Evolutionary conservation across 2,113 vertebrate genomes (phyloP), one percentile per base, ranked within the genome.

Genomic region (Gadus chalcogrammus): DNA sequence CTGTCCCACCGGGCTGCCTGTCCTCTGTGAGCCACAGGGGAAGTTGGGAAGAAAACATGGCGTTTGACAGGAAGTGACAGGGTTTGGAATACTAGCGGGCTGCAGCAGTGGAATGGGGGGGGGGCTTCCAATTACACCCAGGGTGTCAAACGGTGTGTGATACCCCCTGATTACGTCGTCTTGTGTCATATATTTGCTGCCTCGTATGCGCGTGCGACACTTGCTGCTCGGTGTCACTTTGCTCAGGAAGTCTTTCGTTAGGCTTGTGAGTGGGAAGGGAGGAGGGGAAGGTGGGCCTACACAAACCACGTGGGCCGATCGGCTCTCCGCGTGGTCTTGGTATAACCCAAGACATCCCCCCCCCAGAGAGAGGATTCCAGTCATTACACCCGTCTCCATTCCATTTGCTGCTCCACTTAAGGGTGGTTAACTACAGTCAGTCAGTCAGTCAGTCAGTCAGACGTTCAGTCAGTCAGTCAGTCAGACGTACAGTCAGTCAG

Each of bases 131-230:
- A 79, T 84, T 87, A 78, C 84, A 85, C 24, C 3, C 67, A 53
- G 73, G 68, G 72, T 79, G 84, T 77, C 74, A 87, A 84, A 80
- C 79, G 11, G 63, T 83, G 83, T 74, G 76, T 80, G 78, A 84
- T 82, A 52, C 61, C 72, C 78, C 72, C 78, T 17, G 79, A 82
- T 88, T 84, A 85, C 83, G 79, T 79, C 3, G 75, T 85, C 84
- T 42, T 42, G 38, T 70, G 83, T 88, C 85, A 87, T 78, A 73
- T 81, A 59, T 66, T 70, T 65, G n/a, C 63, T 15, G 75, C 74
- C 56, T n/a, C n/a, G 82, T 15, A 42, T 1, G 18, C 68, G 1
- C 16, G 38, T 42, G 38, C 38, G 38, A 42, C 38, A 42, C 38
- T 42, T 42, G 38, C 38, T 6, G 38, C 38, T 12, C 11, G 38